Conservation (phyloP, 2,113 vertebrate species). For the Trematomus loennbergii region DNA sequence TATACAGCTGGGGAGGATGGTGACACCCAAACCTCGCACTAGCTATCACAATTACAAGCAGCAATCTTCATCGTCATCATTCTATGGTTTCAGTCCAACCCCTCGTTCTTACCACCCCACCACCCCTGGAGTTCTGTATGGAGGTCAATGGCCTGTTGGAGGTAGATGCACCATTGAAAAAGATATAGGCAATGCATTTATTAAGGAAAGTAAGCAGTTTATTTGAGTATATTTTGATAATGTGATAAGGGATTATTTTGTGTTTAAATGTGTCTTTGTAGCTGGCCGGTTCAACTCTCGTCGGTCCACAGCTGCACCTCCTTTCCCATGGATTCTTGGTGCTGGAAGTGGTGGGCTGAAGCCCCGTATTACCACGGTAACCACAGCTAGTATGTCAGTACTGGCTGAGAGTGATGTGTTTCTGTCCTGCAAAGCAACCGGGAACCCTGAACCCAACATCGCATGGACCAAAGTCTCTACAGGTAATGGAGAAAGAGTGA, state of each 20-base stretch:
- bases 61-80: conserved; percentile 44
- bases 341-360: conserved; percentile 62
- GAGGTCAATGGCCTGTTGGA: conserved; percentile 68
- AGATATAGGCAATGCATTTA: background rate
- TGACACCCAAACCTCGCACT: conserved; percentile 75
- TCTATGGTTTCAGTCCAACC: conserved; percentile 33
- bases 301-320: conserved; percentile 70
- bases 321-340: conserved; percentile 72
- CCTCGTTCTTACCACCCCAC: conserved; percentile 48
- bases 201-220: background rate
- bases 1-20: conserved; percentile 74
- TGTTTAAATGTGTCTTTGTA: conserved; percentile 7
- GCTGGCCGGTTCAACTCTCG: conserved; percentile 54
- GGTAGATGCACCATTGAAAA: conserved; percentile 26
- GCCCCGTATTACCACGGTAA: conserved; percentile 77
- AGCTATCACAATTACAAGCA: conserved; percentile 51
- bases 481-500: conserved; percentile 55
- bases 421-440: conserved; percentile 80
- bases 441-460: conserved; percentile 78
- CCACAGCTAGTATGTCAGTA: conserved; percentile 74
- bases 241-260: background rate
- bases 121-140: conserved; percentile 56
- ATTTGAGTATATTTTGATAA: conserved; percentile 1
- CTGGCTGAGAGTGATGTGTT: conserved; percentile 82
- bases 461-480: conserved; percentile 87